Conservation (phyloP, 1,140 invertebrate genomes). For the Aporrectodea caliginosa region DNA sequence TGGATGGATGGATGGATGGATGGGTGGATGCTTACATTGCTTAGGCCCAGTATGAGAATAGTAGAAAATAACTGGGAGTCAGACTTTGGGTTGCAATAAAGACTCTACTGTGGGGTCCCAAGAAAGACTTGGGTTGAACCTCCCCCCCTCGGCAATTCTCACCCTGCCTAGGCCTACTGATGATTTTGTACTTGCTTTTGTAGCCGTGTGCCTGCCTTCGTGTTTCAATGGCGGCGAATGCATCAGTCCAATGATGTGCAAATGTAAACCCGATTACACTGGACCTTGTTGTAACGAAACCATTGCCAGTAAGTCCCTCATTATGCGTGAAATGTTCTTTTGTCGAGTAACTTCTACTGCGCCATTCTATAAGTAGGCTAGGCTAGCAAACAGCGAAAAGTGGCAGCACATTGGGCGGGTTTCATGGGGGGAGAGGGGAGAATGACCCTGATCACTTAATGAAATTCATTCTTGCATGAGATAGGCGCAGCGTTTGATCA, state of each 20-base stretch:
- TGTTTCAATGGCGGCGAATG: background rate
- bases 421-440: background rate
- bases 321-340: background rate
- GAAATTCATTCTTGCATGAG: background rate
- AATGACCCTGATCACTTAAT: background rate
- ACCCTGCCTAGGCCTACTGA: background rate
- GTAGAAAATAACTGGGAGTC: background rate
- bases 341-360: background rate
- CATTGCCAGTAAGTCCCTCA: background rate
- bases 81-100: background rate
- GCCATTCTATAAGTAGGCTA: background rate
- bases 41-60: background rate
- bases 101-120: background rate
- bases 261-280: background rate
- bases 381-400: too few species aligned
- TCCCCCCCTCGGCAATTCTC: background rate
- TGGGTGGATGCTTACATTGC: background rate
- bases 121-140: too few species aligned
- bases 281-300: background rate
- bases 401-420: background rate
- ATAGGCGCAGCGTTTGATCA: too few species aligned
- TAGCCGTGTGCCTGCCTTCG: background rate
- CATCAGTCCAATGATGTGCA: background rate
- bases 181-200: background rate
- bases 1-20: too few species aligned